A percentile compares a stretch with the other conserved stretches of the same genome.
phyloP scores from a whole-genome alignment of 2,113 vertebrate species.

The Circaetus gallicus region DNA sequence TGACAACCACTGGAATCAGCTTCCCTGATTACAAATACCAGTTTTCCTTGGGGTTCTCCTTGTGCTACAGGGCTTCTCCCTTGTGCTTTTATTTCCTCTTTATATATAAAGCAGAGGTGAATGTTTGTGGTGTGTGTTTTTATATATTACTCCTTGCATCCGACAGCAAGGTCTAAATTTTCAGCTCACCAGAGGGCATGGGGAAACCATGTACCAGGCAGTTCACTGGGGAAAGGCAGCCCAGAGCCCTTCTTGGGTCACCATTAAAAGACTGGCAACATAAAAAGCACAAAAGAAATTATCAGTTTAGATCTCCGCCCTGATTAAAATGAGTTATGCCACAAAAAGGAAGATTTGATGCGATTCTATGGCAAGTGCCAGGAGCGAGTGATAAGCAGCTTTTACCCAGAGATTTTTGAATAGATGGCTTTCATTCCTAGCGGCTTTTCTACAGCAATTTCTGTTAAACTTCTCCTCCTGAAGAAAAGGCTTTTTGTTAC shows the following conservation, averaged over 20 bases:
- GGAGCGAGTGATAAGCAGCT: background rate
- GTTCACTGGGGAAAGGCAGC: background rate
- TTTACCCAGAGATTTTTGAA: background rate
- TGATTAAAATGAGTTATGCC: background rate
- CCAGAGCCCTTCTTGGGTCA: too few relatives aligned
- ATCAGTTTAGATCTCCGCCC: background rate
- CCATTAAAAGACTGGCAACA: background rate
- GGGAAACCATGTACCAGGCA: background rate
- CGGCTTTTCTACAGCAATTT: background rate
- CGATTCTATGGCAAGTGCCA: too few relatives aligned
- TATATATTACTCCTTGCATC: too few relatives aligned
- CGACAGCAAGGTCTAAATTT: background rate
- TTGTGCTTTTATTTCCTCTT: background rate
- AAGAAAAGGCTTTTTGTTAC: background rate
- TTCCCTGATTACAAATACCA: background rate
- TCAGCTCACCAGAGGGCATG: background rate
- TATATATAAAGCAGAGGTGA: background rate
- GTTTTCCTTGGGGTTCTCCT: background rate
- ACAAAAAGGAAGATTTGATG: background rate
- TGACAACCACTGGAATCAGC: background rate
- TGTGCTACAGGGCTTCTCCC: background rate
- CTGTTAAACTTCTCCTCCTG: background rate
- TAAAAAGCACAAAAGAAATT: background rate
- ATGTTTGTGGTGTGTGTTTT: background rate
- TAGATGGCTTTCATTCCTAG: background rate